A percentile compares a stretch with the other conserved stretches of the same genome.
Evolutionary conservation across 2,113 vertebrate species (phyloP).

Genomic region (Ceuthmochares aereus): DNA sequence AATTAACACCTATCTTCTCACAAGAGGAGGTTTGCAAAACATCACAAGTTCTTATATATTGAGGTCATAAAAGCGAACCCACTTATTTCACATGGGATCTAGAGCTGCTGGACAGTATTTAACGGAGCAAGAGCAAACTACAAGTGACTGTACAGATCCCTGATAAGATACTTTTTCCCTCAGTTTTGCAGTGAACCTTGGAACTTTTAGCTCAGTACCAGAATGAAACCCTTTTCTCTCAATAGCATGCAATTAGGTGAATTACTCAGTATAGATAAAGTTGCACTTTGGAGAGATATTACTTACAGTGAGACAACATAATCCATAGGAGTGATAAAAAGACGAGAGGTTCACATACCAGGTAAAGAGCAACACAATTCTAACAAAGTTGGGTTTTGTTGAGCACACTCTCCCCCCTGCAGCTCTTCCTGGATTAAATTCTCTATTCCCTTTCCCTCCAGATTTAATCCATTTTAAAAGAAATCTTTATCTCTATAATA

Average conservation of each 20-base stretch:
- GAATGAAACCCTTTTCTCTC: constrained; percentile 19
- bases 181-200: constrained; percentile 50
- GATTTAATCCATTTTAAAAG: not conserved
- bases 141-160: not conserved
- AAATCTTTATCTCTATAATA: not conserved
- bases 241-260: constrained; percentile 61
- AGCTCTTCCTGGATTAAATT: not conserved
- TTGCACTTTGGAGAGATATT: constrained; percentile 10
- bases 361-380: not conserved
- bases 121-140: constrained; percentile 25
- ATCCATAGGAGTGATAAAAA: constrained; percentile 18
- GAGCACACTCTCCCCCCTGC: fast-evolving
- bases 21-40: not conserved
- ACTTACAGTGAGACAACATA: not conserved
- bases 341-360: not conserved
- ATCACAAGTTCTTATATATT: not conserved
- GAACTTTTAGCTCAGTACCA: not conserved
- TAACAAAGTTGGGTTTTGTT: not conserved
- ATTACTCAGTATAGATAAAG: constrained; percentile 54
- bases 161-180: constrained; percentile 52
- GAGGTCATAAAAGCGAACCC: not conserved
- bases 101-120: not conserved
- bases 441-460: not conserved
- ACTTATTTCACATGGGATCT: not conserved
- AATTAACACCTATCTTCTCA: not conserved